Evolutionary conservation across 2,113 vertebrate genomes (phyloP), one percentile per base, ranked within the genome.

Genomic region (Phasianus colchicus): DNA sequence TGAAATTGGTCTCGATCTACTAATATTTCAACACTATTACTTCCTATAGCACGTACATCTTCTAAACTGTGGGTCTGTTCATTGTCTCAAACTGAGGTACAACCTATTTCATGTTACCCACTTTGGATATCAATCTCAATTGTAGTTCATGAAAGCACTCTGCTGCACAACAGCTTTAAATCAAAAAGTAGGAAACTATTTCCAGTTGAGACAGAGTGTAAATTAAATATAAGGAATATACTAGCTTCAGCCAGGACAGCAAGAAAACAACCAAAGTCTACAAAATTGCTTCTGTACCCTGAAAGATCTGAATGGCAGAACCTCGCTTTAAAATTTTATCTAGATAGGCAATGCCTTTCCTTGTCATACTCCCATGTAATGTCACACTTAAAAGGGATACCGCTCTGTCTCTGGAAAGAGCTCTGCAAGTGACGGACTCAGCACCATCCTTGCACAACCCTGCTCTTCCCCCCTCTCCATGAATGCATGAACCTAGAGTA

Each of bases 181-280:
- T 93, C 82, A 93, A 66, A 34, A 95, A 93, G 52, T 11, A 83
- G 47, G 63, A 94, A 91, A 91, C 90, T 72, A 72, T n/a, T 95
- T 88, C 88, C 63, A 93, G 76, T 86, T 90, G 55, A 90, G 83
- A 86, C 0, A 76, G 36, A 90, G 57, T 14, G 42, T 66, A 93
- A 95, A 95, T 93, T 65, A 86, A 93, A 69, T 90, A 76, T 92
- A 83, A 81, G 45, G 48, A 91, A 95, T 84, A 88, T 42, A 83
- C 36, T 42, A 58, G 80, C 73, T 92, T 81, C 88, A 70, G 65
- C n/a, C 57, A 91, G 61, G 73, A 88, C 40, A 91, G 65, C 11
- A 67, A 36, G 81, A 50, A 86, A 93, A 82, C 70, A 86, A 78
- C 36, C 24, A 3, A 93, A 78, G 34, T 34, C 63, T 84, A 75